Base-by-base conservation (phyloP, 1,140 invertebrate genomes). In the Steinernema feltiae region DNA sequence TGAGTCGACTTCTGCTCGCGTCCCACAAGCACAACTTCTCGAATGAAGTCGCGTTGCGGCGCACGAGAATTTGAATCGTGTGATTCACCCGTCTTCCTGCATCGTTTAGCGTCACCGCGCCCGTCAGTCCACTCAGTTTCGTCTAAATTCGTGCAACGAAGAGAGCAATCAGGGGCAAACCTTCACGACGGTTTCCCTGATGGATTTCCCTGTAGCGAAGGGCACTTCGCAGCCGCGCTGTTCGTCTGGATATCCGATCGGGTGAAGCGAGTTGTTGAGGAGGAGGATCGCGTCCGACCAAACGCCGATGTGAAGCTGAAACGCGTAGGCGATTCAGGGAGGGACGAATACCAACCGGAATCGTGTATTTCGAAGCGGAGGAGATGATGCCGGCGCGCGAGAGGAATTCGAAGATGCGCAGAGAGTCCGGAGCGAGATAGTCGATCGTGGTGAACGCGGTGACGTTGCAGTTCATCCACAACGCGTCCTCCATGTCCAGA, bases 201-300 rank as follows among this genome's bases (percentile, higher is more conserved):
- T 75, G 15, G 69, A 32, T 24, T 69, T 69, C 1, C 74, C 74
- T 1, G 74, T 30, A 12, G 35, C 48, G 35, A 69, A 75, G 0
- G 24, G 29, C 0, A 24, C 29, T 27, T 70, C 74, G 46, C 74
- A 75, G 15, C 24, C 24, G 3, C 69, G 0, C 17, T 69, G 74
- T 30, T 75, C 74, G 21, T 75, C 74, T 32, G 69, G 70, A 1
- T 70, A 30, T 12, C 70, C 69, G 30, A 75, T 71, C 15, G 74
- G 70, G 32, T 75, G 69, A 31, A 75, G 69, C 0, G 74, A 75
- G 18, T 30, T 1, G 63, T 70, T 71, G 1, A 75, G 48, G 2
- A 75, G 74, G 0, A 32, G 74, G 12, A 75, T 27, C 0, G 74
- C 46, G 31, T 75, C 74, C 32, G 70, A 70, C 74, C 74, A 75